Evolutionary conservation across 2,888 invertebrate genomes (phyloP), one percentile per base, ranked within the genome.

Genomic region (Ennomos fuscantarius): DNA sequence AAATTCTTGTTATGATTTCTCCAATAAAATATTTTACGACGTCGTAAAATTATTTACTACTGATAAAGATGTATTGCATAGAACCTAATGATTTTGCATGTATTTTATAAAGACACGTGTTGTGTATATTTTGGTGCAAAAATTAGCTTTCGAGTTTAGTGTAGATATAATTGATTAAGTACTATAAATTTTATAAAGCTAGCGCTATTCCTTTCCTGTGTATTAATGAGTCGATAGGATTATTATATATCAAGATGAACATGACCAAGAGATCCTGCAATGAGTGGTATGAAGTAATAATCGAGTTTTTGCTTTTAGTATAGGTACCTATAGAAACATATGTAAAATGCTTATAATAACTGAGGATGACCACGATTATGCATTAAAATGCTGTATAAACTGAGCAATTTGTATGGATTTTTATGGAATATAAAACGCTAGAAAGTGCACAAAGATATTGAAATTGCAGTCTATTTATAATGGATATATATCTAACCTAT

Each of bases 21-120:
- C 35, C 36, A 51, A 52, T 55, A 55, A 52, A 60, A 46, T 49
- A 57, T 57, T 65, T 63, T 50, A 63, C 12, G 59, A 48, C 39
- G 44, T 35, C 52, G 45, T 64, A 54, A 62, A 63, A 58, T 35
- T 33, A n/a, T 55, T 45, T 51, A 42, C 11, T 13, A 47, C 42
- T 45, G 48, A 45, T 50, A 56, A 49, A 55, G 46, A 37, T 47
- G 45, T 31, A 50, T 34, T 36, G 9, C 33, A 45, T 13, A 39
- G 39, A 35, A 53, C 43, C 43, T 60, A 52, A 49, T 48, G 48
- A 48, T 49, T 44, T 43, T 47, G 32, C 24, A 36, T 37, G 42
- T 33, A 48, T 43, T 47, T 46, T 32, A 40, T 47, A 36, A 47
- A 41, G 11, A 37, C 36, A 11, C 12, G 31, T 37, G 33, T 1